Conservation (phyloP, 2,113 vertebrate species). For the Spilogale gracilis region DNA sequence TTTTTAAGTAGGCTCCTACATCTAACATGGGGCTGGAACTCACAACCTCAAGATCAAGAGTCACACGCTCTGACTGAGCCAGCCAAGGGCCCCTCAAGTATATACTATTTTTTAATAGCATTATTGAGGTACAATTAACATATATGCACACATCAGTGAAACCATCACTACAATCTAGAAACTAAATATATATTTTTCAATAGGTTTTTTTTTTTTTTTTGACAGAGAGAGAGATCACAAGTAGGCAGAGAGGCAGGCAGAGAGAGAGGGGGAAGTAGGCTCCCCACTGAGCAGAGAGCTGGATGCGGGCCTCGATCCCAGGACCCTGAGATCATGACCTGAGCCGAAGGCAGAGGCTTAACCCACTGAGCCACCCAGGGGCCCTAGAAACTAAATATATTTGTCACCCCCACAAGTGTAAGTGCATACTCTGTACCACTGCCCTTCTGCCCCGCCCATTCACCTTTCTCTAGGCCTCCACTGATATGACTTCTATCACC, state of each 20-base stretch:
- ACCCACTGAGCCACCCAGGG: too few species aligned
- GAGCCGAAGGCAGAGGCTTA: too few species aligned
- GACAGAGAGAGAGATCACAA: too few species aligned
- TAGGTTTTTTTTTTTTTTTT: too few species aligned
- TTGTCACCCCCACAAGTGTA: background rate
- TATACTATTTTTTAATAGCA: background rate
- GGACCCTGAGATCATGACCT: too few species aligned
- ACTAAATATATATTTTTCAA: background rate
- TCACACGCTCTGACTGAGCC: background rate
- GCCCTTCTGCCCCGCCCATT: background rate
- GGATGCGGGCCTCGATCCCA: too few species aligned
- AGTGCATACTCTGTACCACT: background rate
- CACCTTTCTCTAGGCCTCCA: background rate
- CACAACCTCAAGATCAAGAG: background rate
- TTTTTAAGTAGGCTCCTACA: background rate
- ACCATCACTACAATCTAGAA: background rate
- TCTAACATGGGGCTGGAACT: background rate
- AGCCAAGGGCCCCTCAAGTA: background rate
- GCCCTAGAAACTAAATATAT: background rate
- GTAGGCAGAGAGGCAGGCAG: too few species aligned
- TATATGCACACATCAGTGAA: background rate
- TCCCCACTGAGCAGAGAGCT: too few species aligned
- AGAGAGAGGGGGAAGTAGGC: too few species aligned
- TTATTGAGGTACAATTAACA: background rate
- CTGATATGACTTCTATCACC: background rate